A percentile compares a stretch with the other conserved stretches of the same genome.
Evolutionary conservation across 2,888 invertebrate species (phyloP).

Genomic region (Panorpa germanica): DNA sequence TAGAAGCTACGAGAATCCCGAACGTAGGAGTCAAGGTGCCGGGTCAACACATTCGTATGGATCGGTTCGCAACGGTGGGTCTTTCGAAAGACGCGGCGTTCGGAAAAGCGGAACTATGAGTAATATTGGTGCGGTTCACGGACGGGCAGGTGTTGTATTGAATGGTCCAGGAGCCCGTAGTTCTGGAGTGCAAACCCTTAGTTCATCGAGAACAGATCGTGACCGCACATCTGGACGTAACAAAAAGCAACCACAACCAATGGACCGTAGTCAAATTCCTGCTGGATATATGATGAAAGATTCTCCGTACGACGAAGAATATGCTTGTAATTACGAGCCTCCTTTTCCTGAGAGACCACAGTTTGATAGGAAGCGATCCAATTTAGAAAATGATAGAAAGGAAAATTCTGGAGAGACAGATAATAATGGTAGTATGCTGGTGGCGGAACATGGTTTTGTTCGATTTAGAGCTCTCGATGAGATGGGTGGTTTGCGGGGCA

Average conservation of each 20-base stretch:
- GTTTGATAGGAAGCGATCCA: too few species aligned
- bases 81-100: constrained; percentile 21
- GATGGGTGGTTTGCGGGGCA: constrained; percentile 20
- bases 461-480: constrained; percentile 59
- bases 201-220: constrained; percentile 12
- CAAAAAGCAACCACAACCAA: constrained; percentile 10
- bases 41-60: constrained; percentile 22
- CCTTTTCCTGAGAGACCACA: too few species aligned
- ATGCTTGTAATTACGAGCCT: constrained; percentile 32
- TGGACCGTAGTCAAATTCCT: constrained; percentile 11
- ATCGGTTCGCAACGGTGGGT: constrained; percentile 17
- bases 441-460: constrained; percentile 80
- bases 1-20: constrained; percentile 18
- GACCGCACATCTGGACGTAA: constrained; percentile 9
- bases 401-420: constrained; percentile 31
- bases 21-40: constrained; percentile 21
- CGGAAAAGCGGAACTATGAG: constrained; percentile 23
- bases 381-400: too few species aligned
- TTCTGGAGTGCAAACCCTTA: constrained; percentile 16
- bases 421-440: constrained; percentile 53
- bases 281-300: constrained; percentile 27
- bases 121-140: constrained; percentile 17
- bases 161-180: constrained; percentile 11
- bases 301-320: constrained; percentile 30
- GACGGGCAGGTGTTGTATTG: constrained; percentile 10